Evolutionary conservation across 2,113 vertebrate species (phyloP).

Genomic region (Semicossyphus pulcher): DNA sequence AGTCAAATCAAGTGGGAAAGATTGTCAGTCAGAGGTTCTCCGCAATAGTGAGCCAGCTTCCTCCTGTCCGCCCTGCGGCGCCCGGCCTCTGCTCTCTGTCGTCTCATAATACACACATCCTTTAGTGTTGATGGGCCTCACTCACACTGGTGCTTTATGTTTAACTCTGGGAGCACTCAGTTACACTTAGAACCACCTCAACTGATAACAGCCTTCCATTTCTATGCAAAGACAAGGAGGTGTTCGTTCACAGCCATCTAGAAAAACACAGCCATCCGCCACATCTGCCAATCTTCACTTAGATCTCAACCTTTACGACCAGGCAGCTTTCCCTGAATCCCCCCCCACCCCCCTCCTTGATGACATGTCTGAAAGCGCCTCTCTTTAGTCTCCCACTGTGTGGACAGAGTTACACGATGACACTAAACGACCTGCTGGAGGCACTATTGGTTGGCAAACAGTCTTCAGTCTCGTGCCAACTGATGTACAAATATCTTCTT

Average conservation of each 20-base stretch:
- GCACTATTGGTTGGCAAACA: constrained; percentile 38
- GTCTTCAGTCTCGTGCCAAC: constrained; percentile 69
- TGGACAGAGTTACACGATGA: constrained; percentile 48
- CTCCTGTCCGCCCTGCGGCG: constrained; percentile 32
- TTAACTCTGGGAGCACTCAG: constrained; percentile 75
- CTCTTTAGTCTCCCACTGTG: constrained; percentile 37
- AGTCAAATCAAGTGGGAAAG: constrained; percentile 22
- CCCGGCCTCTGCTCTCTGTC: constrained; percentile 6
- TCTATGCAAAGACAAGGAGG: constrained; percentile 85
- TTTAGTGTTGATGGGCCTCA: constrained; percentile 63
- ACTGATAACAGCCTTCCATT: constrained; percentile 80
- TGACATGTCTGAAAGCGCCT: too few relatives aligned
- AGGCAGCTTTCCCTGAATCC: constrained; percentile 71
- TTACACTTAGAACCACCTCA: constrained; percentile 77
- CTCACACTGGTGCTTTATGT: constrained; percentile 79
- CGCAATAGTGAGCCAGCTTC: constrained; percentile 35
- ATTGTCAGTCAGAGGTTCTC: constrained; percentile 29
- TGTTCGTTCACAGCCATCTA: constrained; percentile 69
- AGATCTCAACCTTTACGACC: constrained; percentile 59
- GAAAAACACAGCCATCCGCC: constrained; percentile 43
- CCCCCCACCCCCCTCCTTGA: constrained; percentile 5
- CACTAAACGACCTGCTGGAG: constrained; percentile 69
- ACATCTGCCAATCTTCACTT: constrained; percentile 54
- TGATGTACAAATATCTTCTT: constrained; percentile 54
- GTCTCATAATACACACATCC: constrained; percentile 40